Evolutionary conservation across 2,797 vertebrate genomes (phyloP), one percentile per base, ranked within the genome.

Genomic region (Eremophila alpestris): DNA sequence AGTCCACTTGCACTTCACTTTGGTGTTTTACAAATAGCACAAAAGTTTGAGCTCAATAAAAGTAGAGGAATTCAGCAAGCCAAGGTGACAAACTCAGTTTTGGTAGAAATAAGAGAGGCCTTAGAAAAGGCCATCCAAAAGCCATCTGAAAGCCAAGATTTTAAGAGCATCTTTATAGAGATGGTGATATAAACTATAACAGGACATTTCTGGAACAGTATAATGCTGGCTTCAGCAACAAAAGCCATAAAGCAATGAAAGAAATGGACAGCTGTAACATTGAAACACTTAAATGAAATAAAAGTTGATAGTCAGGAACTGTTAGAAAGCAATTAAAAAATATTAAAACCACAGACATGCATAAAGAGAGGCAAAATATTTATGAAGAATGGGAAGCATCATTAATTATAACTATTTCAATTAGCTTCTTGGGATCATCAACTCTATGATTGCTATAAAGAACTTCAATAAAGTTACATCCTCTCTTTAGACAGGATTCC

Each of bases 131-230:
- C 34, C 9, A 14, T 87, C 49, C 52, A 81, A 70, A 85, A 41
- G 22, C 40, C 20, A 58, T 71, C 58, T 2, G 7, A 91, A 94
- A 83, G 30, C 58, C 45, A 69, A 73, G 36, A 88, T 81, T 94
- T 92, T 85, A 93, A 92, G 18, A 89, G 23, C 34, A 64, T 87
- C 87, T 94, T 91, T 95, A 79, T 81, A 83, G 85, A 65, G 83
- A 62, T 75, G 58, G 43, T 76, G 67, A 59, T 82, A 86, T 75
- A 91, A 93, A 62, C 26, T 71, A 2, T 78, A 93, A 79, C 15
- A 71, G 51, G 21, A 83, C 15, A 32, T 82, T 76, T 95, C 80
- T 93, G 80, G 70, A 93, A 69, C 22, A 65, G 17, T 38, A 22
- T 73, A 86, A 83, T 75, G 43, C 36, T 75, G 55, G 30, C 69